Evolutionary conservation across 2,113 vertebrate genomes (phyloP).

Genomic region (Lathamus discolor): DNA sequence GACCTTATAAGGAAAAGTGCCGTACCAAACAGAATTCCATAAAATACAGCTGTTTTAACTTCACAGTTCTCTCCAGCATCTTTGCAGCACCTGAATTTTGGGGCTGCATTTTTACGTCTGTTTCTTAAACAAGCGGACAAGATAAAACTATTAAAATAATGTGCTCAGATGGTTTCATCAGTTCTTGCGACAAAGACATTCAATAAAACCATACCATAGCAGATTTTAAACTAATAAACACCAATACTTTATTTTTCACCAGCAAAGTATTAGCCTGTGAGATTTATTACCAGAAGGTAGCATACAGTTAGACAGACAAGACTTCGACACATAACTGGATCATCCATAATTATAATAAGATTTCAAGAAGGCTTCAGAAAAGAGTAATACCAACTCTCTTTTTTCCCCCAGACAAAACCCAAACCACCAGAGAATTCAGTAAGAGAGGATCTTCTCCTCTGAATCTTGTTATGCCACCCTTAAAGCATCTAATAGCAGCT

Average conservation of each 20-base stretch:
- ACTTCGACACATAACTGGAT: background rate
- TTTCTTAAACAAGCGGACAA: background rate
- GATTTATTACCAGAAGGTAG: background rate
- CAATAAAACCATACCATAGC: background rate
- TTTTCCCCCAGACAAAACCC: background rate
- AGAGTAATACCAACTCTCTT: background rate
- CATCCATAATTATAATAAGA: background rate
- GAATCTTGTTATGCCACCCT: background rate
- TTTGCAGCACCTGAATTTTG: conserved; percentile 16
- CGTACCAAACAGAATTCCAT: conserved; percentile 40
- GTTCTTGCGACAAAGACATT: background rate
- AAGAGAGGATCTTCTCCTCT: background rate
- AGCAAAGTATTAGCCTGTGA: background rate
- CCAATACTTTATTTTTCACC: background rate
- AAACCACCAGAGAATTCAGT: background rate
- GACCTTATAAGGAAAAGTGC: conserved; percentile 59
- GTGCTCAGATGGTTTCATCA: background rate
- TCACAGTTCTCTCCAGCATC: background rate
- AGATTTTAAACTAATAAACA: background rate
- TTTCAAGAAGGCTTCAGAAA: background rate
- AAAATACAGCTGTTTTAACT: conserved; percentile 55
- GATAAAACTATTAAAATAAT: background rate
- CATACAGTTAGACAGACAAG: background rate
- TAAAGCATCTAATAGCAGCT: background rate
- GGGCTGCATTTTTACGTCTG: background rate